Evolutionary conservation across 2,113 vertebrate species (phyloP).

Genomic region (Brienomyrus brachyistius): DNA sequence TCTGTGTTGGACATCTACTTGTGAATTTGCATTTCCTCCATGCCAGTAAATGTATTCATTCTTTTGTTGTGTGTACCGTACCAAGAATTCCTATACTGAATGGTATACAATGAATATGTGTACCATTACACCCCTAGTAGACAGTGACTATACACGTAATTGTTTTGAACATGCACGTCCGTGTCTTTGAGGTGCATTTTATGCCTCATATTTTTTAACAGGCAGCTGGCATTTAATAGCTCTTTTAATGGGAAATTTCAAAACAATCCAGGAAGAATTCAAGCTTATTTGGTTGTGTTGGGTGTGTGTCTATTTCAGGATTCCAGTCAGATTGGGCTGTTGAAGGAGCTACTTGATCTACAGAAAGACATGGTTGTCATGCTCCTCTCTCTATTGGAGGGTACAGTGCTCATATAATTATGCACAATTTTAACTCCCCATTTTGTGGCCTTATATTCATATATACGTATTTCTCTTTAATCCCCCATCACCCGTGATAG

Average conservation of each 20-base stretch:
- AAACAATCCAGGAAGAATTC: neutral
- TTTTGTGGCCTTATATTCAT: neutral
- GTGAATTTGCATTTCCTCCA: neutral
- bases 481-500: constrained; percentile 44
- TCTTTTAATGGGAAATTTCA: neutral
- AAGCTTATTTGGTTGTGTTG: constrained; percentile 8
- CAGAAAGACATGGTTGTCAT: constrained; percentile 99
- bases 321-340: constrained; percentile 84
- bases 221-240: neutral
- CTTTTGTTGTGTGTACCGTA: neutral
- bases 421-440: neutral
- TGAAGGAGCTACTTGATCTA: constrained; percentile 89
- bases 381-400: constrained; percentile 85
- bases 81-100: neutral
- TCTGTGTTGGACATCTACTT: neutral
- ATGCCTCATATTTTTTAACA: neutral
- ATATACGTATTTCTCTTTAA: neutral
- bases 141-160: neutral
- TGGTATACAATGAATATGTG: neutral
- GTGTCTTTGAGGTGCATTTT: neutral
- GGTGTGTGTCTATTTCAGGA: constrained; percentile 61
- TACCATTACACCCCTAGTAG: neutral
- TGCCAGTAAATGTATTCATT: neutral
- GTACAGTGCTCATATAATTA: constrained; percentile 45
- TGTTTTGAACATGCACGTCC: neutral